Percentiles rank a stretch among this genome's conserved stretches.
Evolutionary conservation across 2,797 vertebrate genomes (phyloP).

Genomic region (Pogonophryne albipinna): DNA sequence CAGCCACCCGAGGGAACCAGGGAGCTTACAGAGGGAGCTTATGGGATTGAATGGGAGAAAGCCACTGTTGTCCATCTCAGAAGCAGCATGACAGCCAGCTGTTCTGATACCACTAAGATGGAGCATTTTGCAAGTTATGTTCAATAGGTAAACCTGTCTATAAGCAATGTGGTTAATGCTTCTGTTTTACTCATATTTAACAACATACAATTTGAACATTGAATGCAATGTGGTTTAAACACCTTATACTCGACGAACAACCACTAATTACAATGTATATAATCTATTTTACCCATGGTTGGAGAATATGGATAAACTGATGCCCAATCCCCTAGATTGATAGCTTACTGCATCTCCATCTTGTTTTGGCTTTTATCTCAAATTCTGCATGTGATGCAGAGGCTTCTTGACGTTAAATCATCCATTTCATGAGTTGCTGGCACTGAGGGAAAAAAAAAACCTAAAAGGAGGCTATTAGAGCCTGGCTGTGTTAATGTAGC

Average conservation of each 20-base stretch:
- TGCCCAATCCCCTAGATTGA: slow-evolving; percentile 34
- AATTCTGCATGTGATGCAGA: slow-evolving; percentile 66
- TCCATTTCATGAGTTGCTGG: slow-evolving; percentile 73
- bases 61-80: slow-evolving; percentile 65
- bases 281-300: slow-evolving; percentile 17
- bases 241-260: neutral
- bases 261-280: slow-evolving; percentile 5
- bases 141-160: neutral
- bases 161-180: neutral
- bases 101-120: slow-evolving; percentile 29
- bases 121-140: slow-evolving; percentile 1
- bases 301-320: slow-evolving; percentile 36
- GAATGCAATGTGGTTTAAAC: neutral
- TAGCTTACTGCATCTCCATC: slow-evolving; percentile 38
- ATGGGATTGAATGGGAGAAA: slow-evolving; percentile 74
- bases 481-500: slow-evolving; percentile 71
- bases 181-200: neutral
- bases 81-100: slow-evolving; percentile 45
- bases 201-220: neutral
- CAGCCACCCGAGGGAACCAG: slow-evolving; percentile 75
- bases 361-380: slow-evolving; percentile 55
- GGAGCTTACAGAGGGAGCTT: slow-evolving; percentile 71
- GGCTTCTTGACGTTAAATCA: slow-evolving; percentile 76
- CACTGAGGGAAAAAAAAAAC: slow-evolving; percentile 48
- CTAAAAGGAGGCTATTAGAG: slow-evolving; percentile 70